Evolutionary conservation across 2,113 vertebrate genomes (phyloP).

Genomic region (Erpornis zantholeuca): DNA sequence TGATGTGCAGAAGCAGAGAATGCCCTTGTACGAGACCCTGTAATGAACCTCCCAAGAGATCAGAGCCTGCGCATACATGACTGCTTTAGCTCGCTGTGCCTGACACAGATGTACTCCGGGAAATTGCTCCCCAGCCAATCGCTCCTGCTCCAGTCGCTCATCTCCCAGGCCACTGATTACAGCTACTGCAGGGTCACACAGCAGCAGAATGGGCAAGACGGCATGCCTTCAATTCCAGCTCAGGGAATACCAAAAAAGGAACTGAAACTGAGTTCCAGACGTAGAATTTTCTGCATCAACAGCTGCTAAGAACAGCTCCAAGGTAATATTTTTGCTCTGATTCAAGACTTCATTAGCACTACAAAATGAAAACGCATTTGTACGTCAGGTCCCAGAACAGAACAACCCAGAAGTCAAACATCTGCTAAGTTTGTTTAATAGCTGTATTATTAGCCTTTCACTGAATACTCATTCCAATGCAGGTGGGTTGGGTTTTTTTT

Average conservation of each 20-base stretch:
- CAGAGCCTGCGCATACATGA: conserved; percentile 45
- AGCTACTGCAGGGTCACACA: conserved; percentile 2
- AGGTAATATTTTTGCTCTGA: not conserved
- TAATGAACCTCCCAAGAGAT: conserved; percentile 31
- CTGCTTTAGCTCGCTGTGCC: conserved; percentile 64
- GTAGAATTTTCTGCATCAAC: conserved; percentile 9
- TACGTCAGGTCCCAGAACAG: not conserved
- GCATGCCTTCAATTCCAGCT: conserved; percentile 26
- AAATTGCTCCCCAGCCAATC: conserved; percentile 71
- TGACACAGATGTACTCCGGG: conserved; percentile 54
- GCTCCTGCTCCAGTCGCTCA: conserved; percentile 19
- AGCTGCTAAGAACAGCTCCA: conserved; percentile 4
- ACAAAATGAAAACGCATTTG: not conserved
- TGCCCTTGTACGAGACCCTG: conserved; percentile 45
- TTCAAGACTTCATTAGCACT: not conserved
- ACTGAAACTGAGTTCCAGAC: not conserved
- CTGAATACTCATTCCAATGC: not conserved
- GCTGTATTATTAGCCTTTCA: not conserved
- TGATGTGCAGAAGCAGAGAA: not conserved
- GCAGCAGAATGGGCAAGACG: not conserved
- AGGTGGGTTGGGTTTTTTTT: not conserved
- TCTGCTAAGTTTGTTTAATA: not conserved
- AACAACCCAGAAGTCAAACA: not conserved
- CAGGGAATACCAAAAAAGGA: conserved; percentile 63
- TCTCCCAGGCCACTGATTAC: conserved; percentile 54